phyloP scores from a whole-genome alignment of 30 jellyfish, hydroid and myxozoan genomes.

The Morbakka virulenta region DNA sequence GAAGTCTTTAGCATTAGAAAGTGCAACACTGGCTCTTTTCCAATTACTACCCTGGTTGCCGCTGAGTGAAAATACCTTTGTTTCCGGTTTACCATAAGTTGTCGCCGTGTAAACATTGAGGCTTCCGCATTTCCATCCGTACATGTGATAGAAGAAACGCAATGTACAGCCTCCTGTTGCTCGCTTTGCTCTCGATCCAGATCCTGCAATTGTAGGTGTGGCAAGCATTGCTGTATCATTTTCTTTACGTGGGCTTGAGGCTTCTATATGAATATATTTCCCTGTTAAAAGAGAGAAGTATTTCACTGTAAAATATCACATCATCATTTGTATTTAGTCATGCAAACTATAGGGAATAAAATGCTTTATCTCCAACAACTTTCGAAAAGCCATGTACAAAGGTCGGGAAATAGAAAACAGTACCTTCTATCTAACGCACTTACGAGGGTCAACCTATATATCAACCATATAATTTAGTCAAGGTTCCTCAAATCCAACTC shows the following conservation, averaged over 20 bases:
- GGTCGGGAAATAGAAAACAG: too few species aligned
- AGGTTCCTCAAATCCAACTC: too few species aligned
- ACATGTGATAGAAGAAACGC: slow-evolving; percentile 97
- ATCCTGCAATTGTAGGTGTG: slow-evolving; percentile 79
- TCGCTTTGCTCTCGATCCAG: slow-evolving; percentile 63
- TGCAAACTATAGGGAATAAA: background rate
- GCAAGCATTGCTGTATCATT: slow-evolving; percentile 92
- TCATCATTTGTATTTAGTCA: background rate
- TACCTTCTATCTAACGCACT: too few species aligned
- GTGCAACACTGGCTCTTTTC: slow-evolving; percentile 68
- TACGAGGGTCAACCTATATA: too few species aligned
- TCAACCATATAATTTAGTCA: too few species aligned
- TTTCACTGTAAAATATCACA: too few species aligned
- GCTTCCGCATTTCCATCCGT: slow-evolving; percentile 75
- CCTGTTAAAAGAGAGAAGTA: slow-evolving; percentile 48
- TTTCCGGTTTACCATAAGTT: slow-evolving; percentile 75
- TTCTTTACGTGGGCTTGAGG: slow-evolving; percentile 81
- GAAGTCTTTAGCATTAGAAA: slow-evolving; percentile 72
- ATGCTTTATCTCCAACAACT: background rate
- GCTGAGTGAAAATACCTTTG: slow-evolving; percentile 54
- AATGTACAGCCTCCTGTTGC: slow-evolving; percentile 69
- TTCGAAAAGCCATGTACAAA: too few species aligned
- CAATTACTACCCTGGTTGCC: slow-evolving; percentile 81
- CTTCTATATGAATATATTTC: slow-evolving; percentile 80
- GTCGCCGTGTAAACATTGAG: slow-evolving; percentile 89